Conservation (phyloP, 2,888 invertebrate genomes). For the Formica aserva region DNA sequence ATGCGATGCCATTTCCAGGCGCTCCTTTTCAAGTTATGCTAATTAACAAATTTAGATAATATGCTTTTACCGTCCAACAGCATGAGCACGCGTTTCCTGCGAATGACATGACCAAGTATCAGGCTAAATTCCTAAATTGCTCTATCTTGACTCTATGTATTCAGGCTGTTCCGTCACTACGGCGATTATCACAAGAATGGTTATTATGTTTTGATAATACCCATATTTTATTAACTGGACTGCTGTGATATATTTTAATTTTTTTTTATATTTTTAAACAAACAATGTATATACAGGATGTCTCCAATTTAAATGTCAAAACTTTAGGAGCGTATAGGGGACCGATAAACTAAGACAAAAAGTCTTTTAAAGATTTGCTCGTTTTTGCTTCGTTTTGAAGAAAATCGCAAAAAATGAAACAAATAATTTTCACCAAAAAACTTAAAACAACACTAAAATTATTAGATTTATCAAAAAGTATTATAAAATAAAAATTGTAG, state of each 20-base stretch:
- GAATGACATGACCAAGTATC: constrained; percentile 48
- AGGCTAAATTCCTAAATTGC: constrained; percentile 61
- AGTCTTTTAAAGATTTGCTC: too few relatives aligned
- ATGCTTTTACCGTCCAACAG: constrained; percentile 58
- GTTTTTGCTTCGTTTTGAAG: too few relatives aligned
- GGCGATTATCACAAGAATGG: constrained; percentile 22
- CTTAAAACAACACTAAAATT: too few relatives aligned
- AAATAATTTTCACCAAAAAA: too few relatives aligned
- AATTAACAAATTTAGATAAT: constrained; percentile 73
- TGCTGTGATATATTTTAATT: neutral
- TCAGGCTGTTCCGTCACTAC: constrained; percentile 7
- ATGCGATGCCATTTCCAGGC: neutral
- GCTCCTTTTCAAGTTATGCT: constrained; percentile 64
- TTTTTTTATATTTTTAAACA: neutral
- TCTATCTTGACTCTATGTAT: constrained; percentile 43
- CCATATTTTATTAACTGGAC: neutral
- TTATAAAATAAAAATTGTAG: too few relatives aligned
- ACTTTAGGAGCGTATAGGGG: too few relatives aligned
- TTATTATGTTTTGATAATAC: constrained; percentile 17
- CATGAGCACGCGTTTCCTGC: constrained; percentile 72
- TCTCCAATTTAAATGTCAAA: too few relatives aligned
- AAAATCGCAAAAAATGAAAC: too few relatives aligned
- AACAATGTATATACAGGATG: too few relatives aligned
- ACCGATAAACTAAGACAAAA: too few relatives aligned
- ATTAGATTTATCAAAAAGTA: too few relatives aligned